Conservation (phyloP, 2,797 vertebrate genomes). For the Naso thynnoides region DNA sequence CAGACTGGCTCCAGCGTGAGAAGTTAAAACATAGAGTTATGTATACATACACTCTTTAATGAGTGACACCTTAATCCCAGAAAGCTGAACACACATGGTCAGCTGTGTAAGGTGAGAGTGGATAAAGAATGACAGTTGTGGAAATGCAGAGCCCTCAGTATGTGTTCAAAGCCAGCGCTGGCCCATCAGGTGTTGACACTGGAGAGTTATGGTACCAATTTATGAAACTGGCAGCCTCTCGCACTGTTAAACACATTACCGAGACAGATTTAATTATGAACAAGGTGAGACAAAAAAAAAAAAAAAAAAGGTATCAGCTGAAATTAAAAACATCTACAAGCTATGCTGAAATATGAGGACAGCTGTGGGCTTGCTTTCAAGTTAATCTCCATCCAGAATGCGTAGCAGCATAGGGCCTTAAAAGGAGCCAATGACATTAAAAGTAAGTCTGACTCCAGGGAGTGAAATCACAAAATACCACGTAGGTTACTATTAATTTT, state of each 20-base stretch:
- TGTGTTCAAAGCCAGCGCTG: conserved; percentile 23
- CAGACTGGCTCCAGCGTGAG: conserved; percentile 64
- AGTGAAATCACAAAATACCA: conserved; percentile 37
- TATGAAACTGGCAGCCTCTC: conserved; percentile 25
- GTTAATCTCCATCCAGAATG: conserved; percentile 22
- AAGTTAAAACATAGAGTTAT: conserved; percentile 61
- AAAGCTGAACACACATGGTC: conserved; percentile 70
- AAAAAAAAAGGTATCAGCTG: conserved; percentile 6
- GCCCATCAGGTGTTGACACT: conserved; percentile 45
- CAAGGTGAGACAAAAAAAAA: conserved; percentile 19
- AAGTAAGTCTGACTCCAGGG: conserved; percentile 25
- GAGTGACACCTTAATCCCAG: conserved; percentile 71
- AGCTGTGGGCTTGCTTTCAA: conserved; percentile 26
- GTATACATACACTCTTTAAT: conserved; percentile 61
- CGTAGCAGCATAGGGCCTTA: conserved; percentile 34
- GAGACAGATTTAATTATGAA: conserved; percentile 30
- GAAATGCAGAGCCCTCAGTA: conserved; percentile 17
- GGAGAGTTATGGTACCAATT: conserved; percentile 37
- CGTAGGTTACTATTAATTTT: conserved; percentile 27
- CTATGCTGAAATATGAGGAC: conserved; percentile 25
- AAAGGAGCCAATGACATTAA: conserved; percentile 31
- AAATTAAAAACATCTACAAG: conserved; percentile 23
- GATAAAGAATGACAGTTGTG: conserved; percentile 42
- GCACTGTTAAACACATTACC: conserved; percentile 33
- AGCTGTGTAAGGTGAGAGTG: conserved; percentile 34